Conservation (phyloP, 1,140 invertebrate species). For the Hylyphantes graminicola region DNA sequence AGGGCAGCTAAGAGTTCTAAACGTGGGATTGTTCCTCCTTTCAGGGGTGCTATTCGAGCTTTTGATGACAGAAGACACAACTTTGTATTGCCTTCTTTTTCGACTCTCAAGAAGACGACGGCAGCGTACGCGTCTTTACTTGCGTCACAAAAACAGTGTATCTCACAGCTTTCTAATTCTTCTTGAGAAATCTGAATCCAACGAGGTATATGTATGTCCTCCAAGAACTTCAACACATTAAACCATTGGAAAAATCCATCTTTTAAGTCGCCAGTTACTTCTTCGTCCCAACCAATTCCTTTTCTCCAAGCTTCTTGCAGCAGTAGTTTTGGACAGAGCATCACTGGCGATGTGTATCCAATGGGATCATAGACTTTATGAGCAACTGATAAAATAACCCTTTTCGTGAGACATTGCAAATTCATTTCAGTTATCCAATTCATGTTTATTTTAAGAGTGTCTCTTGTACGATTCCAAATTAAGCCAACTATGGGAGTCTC, state of each 20-base stretch:
- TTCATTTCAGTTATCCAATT: neutral
- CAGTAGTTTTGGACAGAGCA: neutral
- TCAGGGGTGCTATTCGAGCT: slow-evolving; percentile 2
- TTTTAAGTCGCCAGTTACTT: neutral
- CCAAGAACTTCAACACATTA: neutral
- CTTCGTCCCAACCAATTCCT: neutral
- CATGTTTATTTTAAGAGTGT: slow-evolving; percentile 4
- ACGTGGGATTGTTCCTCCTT: neutral
- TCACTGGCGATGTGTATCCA: neutral
- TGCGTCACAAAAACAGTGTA: slow-evolving; percentile 12
- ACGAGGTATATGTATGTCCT: no score
- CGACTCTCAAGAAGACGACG: neutral
- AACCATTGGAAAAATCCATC: no score
- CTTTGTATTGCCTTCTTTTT: neutral
- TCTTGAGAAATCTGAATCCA: no score
- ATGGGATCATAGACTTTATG: neutral
- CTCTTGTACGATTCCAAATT: neutral
- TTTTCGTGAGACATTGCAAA: neutral
- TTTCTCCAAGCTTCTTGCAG: neutral
- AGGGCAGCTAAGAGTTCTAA: neutral
- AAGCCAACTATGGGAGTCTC: neutral
- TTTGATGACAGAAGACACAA: neutral
- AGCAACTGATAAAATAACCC: neutral
- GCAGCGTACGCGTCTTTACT: neutral
- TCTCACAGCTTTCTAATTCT: neutral